phyloP scores from a whole-genome alignment of 1,140 invertebrate genomes.

The Pissodes strobi region DNA sequence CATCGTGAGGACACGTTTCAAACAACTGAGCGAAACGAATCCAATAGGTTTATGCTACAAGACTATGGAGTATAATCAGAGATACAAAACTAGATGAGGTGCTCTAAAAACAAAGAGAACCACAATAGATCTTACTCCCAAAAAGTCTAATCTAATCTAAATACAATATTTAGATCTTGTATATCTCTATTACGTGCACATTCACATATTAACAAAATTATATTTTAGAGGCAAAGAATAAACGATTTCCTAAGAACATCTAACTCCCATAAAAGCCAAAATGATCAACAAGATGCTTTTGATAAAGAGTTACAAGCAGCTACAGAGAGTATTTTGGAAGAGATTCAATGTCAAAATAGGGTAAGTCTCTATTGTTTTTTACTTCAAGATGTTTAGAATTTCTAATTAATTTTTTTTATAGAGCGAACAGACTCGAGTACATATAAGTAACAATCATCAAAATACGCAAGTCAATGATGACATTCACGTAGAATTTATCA shows the following conservation, averaged over 20 bases:
- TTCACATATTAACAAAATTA: no score
- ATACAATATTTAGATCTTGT: no score
- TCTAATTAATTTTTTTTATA: constrained; percentile 8
- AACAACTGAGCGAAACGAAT: no score
- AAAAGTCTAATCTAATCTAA: no score
- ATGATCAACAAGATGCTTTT: constrained; percentile 40
- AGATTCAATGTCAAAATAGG: constrained; percentile 32
- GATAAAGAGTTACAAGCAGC: constrained; percentile 53
- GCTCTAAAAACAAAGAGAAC: no score
- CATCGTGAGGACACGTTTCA: no score
- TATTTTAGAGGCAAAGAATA: constrained; percentile 49
- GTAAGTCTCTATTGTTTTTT: background rate
- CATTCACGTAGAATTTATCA: constrained; percentile 40
- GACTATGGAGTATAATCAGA: no score
- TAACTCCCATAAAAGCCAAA: constrained; percentile 18
- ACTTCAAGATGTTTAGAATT: background rate
- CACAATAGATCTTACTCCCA: no score
- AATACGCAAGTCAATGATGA: constrained; percentile 13
- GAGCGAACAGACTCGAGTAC: background rate
- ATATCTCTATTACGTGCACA: no score
- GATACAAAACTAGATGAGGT: no score
- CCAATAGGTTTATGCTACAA: no score
- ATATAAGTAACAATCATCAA: background rate
- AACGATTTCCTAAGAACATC: constrained; percentile 47
- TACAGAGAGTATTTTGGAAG: constrained; percentile 53